Percentiles rank a stretch among this genome's conserved stretches.
phyloP scores from a whole-genome alignment of 2,113 vertebrate genomes.

The Pitta sordida region DNA sequence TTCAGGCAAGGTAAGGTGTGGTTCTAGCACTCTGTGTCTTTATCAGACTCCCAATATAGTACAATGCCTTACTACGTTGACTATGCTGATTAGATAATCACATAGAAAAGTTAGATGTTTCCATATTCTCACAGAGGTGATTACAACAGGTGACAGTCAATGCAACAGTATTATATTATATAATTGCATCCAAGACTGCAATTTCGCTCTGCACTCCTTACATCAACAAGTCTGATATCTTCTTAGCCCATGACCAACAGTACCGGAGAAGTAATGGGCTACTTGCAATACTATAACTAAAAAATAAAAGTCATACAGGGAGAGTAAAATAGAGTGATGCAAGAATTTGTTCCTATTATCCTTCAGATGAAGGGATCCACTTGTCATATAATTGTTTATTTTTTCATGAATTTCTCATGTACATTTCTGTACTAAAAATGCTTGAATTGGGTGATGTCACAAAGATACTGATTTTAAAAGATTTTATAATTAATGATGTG shows the following conservation, averaged over 20 bases:
- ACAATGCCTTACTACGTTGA: background rate
- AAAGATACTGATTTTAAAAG: background rate
- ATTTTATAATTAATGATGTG: background rate
- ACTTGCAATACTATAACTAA: background rate
- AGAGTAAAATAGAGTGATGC: background rate
- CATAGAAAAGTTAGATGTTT: background rate
- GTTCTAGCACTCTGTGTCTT: background rate
- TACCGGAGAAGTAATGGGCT: background rate
- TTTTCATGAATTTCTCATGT: background rate
- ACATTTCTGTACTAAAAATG: background rate
- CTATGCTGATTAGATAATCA: background rate
- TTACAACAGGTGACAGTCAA: background rate
- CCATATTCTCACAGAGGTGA: background rate
- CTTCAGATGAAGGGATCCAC: background rate
- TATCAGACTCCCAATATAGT: background rate
- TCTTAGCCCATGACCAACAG: background rate
- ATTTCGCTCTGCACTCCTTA: background rate
- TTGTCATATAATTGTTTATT: background rate
- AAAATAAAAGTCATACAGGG: background rate
- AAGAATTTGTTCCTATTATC: background rate
- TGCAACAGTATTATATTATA: background rate
- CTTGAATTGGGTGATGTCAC: background rate
- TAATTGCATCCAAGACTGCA: background rate
- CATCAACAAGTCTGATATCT: background rate
- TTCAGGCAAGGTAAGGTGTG: background rate